Conservation (phyloP, 2,888 invertebrate species). For the Crossocerus cetratus region DNA sequence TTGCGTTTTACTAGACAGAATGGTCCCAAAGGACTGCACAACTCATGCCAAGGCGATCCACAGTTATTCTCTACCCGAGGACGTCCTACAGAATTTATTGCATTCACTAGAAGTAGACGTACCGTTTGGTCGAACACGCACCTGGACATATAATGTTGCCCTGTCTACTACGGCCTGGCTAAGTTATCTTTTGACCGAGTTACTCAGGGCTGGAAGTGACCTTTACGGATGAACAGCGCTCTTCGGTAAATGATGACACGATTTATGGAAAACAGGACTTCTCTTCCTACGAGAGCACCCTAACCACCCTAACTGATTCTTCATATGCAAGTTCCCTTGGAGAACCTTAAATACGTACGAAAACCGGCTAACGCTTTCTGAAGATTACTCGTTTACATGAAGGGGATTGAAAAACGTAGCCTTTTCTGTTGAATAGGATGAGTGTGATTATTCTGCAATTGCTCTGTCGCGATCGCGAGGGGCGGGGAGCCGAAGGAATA, state of each 20-base stretch:
- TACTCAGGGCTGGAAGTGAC: conserved; percentile 7
- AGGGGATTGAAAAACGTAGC: no score
- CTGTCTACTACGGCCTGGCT: conserved; percentile 44
- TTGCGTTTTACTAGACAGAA: conserved; percentile 34
- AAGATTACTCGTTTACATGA: no score
- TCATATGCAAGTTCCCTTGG: no score
- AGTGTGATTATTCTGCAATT: no score
- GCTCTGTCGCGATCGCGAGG: no score
- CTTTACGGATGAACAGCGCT: conserved; percentile 51
- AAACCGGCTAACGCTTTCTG: no score
- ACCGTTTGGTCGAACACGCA: conserved; percentile 39
- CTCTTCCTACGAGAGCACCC: no score
- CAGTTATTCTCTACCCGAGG: conserved; percentile 45
- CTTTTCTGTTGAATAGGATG: no score
- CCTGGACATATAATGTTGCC: conserved; percentile 51
- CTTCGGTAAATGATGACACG: conserved; percentile 50
- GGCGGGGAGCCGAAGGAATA: background rate
- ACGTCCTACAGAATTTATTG: conserved; percentile 58
- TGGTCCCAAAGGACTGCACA: conserved; percentile 25
- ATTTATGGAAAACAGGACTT: conserved; percentile 16
- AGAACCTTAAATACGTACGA: no score
- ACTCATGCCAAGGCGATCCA: conserved; percentile 32
- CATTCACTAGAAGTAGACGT: conserved; percentile 29
- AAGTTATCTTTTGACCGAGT: conserved; percentile 27
- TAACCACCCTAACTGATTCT: no score